Percentiles rank a stretch among this genome's conserved stretches.
phyloP scores from a whole-genome alignment of 2,797 vertebrate genomes.

The Perodicticus potto region DNA sequence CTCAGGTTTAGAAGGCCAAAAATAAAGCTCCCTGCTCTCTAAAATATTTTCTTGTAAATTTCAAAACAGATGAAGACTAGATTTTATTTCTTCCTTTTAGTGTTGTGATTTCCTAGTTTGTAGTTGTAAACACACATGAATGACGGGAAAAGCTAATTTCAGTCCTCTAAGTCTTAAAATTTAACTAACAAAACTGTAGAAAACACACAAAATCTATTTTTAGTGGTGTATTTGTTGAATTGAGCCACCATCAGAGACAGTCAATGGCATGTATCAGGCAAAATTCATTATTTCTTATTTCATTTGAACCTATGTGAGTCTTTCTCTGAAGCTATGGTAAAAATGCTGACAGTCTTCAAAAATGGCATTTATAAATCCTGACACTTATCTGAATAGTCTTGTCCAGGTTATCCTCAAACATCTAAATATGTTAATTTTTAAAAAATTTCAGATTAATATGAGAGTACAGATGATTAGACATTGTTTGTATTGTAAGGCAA shows the following conservation, averaged over 20 bases:
- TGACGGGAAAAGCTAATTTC: neutral
- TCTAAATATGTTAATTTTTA: neutral
- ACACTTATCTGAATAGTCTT: neutral
- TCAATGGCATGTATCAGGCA: neutral
- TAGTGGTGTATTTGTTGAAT: neutral
- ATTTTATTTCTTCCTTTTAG: constrained; percentile 23
- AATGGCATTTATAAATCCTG: neutral
- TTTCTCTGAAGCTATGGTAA: neutral
- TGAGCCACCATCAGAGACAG: neutral
- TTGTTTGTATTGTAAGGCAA: too few species aligned
- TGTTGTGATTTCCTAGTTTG: neutral
- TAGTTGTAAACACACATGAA: neutral
- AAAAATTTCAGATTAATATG: too few species aligned
- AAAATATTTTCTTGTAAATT: constrained; percentile 2
- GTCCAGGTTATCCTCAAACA: neutral
- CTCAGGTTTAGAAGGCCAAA: constrained; percentile 1
- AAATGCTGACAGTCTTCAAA: neutral
- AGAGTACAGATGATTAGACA: neutral
- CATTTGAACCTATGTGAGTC: neutral
- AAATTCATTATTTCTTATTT: neutral
- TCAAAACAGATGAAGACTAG: neutral
- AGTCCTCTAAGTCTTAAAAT: neutral
- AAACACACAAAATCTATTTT: neutral
- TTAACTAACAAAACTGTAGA: neutral
- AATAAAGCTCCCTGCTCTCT: neutral